These are phyloP conservation scores for Hyphantria cunea DNA, from an alignment of 1,140 invertebrate species.

Conservation along the genomic window DNA sequence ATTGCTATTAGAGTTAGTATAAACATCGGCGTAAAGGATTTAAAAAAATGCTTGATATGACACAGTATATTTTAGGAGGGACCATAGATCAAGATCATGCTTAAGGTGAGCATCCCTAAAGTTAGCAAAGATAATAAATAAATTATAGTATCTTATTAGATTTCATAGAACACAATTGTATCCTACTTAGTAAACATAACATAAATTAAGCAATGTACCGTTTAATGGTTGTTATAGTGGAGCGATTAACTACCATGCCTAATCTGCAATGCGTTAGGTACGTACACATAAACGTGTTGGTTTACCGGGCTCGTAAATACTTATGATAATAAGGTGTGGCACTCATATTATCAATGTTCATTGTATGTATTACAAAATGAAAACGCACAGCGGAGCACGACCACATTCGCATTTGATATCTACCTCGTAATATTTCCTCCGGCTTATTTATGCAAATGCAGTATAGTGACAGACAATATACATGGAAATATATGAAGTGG, in stretches of 20 bases:
- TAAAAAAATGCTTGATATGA: too few species aligned
- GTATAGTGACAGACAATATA: conserved; percentile 66
- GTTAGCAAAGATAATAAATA: background rate
- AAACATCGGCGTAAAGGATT: too few species aligned
- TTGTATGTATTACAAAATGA: conserved; percentile 78
- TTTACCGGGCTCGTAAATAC: conserved; percentile 72
- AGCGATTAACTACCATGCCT: conserved; percentile 51
- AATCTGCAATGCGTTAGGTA: conserved; percentile 55
- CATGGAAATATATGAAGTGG: conserved; percentile 61
- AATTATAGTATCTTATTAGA: background rate
- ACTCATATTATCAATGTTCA: conserved; percentile 56
- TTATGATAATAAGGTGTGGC: conserved; percentile 71
- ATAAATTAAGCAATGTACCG: conserved; percentile 29
- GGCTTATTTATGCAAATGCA: conserved; percentile 66
- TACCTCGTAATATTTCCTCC: conserved; percentile 58
- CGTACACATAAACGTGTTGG: conserved; percentile 63
- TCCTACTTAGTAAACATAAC: conserved; percentile 26
- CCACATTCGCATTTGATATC: conserved; percentile 45
- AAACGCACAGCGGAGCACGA: conserved; percentile 54
- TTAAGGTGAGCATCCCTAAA: too few species aligned
- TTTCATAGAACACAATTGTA: conserved; percentile 5
- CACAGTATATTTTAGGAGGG: background rate
- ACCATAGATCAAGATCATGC: too few species aligned
- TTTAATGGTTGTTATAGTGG: conserved; percentile 43
- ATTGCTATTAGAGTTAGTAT: background rate